phyloP scores from a whole-genome alignment of 2,888 invertebrate species.

The Gastracanthus pulcherrimus region DNA sequence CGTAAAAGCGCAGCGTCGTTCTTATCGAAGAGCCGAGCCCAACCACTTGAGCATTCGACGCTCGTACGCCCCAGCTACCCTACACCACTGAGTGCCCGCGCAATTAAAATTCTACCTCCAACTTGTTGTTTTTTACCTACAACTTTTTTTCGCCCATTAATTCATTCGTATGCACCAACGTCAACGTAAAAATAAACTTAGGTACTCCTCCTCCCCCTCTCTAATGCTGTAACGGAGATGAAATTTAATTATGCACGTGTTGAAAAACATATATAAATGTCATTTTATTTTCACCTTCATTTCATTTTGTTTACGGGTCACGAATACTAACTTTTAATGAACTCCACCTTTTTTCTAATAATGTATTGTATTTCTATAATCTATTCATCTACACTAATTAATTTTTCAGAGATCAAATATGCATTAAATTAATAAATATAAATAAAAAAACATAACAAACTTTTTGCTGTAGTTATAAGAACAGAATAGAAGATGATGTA shows the following conservation, averaged over 20 bases:
- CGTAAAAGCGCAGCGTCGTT: background rate
- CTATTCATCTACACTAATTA: no score
- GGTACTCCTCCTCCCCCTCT: background rate
- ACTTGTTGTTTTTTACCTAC: background rate
- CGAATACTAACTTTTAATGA: background rate
- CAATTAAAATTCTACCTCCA: background rate
- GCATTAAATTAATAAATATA: no score
- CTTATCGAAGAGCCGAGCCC: background rate
- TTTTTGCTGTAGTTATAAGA: no score
- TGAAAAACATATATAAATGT: background rate
- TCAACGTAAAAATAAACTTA: background rate
- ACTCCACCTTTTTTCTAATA: no score
- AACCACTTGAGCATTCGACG: background rate
- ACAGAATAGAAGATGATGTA: no score
- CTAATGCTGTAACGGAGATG: background rate
- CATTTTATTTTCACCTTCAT: background rate
- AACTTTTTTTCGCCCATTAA: slow-evolving; percentile 4
- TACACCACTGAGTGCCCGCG: no score
- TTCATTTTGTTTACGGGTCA: background rate
- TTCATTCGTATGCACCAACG: background rate
- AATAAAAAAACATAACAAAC: no score
- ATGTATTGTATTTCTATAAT: no score
- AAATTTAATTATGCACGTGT: background rate
- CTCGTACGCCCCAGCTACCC: background rate
- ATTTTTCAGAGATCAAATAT: no score